Percentiles rank a stretch among this genome's conserved stretches.
Conservation (phyloP, 2,797 vertebrate genomes). For the Apodemus agrarius region DNA sequence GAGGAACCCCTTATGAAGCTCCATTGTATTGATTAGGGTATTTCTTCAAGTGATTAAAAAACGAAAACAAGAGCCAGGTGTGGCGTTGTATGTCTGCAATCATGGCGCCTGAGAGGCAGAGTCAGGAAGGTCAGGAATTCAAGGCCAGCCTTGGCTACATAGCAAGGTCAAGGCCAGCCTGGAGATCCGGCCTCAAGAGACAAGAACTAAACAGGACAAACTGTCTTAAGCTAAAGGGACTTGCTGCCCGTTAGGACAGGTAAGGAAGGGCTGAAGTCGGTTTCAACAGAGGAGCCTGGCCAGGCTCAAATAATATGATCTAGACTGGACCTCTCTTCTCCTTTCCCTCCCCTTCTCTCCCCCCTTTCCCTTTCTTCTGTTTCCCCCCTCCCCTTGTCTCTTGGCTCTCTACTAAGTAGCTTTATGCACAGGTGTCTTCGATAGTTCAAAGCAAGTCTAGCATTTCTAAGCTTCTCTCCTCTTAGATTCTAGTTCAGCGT, state of each 20-base stretch:
- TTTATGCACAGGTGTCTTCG: background rate
- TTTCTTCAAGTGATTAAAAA: conserved; percentile 35
- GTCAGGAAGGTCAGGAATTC: background rate
- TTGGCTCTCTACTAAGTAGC: background rate
- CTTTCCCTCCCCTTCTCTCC: too few species aligned
- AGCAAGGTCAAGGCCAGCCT: background rate
- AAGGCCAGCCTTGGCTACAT: background rate
- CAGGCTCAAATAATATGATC: background rate
- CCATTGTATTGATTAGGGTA: background rate
- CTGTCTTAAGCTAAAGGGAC: background rate
- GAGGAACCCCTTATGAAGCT: conserved; percentile 38
- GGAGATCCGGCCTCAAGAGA: background rate
- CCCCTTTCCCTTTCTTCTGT: too few species aligned
- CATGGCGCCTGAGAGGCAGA: background rate
- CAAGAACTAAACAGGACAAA: background rate
- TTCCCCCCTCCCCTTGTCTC: background rate
- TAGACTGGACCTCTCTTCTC: background rate
- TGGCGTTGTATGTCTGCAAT: background rate
- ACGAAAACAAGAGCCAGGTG: background rate
- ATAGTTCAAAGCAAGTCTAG: background rate
- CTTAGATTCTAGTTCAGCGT: background rate
- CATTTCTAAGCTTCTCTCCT: background rate
- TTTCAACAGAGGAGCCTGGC: background rate
- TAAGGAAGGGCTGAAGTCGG: background rate
- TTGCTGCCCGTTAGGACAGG: conserved; percentile 3